Evolutionary conservation across 2,888 invertebrate species (phyloP).

Genomic region (Rotaria socialis): DNA sequence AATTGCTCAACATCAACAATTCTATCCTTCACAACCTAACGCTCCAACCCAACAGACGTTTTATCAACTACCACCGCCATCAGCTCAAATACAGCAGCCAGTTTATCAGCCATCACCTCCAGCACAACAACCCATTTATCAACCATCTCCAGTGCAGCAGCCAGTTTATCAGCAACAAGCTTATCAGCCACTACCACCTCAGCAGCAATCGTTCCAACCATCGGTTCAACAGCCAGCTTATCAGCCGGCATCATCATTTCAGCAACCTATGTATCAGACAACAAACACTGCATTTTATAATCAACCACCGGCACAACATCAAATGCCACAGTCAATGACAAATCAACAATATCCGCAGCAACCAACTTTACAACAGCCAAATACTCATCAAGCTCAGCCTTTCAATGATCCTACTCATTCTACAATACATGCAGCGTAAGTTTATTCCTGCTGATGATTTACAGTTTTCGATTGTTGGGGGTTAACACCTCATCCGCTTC

Average conservation of each 20-base stretch:
- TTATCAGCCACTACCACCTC: conserved; percentile 46
- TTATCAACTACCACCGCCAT: too few relatives aligned
- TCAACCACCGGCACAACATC: conserved; percentile 1
- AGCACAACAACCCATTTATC: neutral
- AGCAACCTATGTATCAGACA: neutral
- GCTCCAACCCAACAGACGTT: neutral
- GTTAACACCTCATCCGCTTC: too few relatives aligned
- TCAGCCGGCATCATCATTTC: conserved; percentile 45
- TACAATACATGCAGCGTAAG: conserved; percentile 65
- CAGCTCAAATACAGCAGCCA: conserved; percentile 41
- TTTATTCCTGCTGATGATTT: too few relatives aligned
- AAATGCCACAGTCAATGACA: neutral
- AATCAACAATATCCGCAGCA: neutral
- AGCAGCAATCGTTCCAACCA: neutral
- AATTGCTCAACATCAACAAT: neutral
- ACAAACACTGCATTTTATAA: conserved; percentile 4
- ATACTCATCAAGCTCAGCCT: neutral
- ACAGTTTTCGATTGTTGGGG: too few relatives aligned
- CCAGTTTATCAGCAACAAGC: neutral
- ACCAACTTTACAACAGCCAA: neutral
- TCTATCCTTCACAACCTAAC: neutral
- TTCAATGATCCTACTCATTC: neutral
- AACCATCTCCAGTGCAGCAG: conserved; percentile 35
- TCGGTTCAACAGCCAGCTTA: conserved; percentile 5
- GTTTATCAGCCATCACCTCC: conserved; percentile 40